These are phyloP conservation scores for Ectropis crepuscularia DNA, from an alignment of 2,888 invertebrate species.

Conservation along the genomic window DNA sequence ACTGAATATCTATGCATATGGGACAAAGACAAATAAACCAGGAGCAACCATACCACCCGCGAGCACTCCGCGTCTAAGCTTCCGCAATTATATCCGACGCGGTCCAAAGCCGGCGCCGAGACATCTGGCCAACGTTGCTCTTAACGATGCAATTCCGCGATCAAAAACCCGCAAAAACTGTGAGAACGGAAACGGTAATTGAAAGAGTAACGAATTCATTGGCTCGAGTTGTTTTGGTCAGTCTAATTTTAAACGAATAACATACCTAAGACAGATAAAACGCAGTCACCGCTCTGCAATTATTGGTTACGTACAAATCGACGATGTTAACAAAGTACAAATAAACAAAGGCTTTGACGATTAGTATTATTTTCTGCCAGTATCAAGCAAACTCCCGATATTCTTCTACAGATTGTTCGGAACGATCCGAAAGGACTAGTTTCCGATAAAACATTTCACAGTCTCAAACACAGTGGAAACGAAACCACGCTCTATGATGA, in stretches of 20 bases:
- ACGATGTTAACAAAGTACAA: neutral
- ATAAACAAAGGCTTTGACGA: no score
- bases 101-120: conserved; percentile 59
- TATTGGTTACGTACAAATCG: neutral
- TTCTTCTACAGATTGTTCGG: no score
- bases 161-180: conserved; percentile 26
- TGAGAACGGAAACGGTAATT: conserved; percentile 31
- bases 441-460: no score
- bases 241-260: conserved; percentile 10
- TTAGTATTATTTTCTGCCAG: no score
- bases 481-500: no score
- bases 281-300: neutral
- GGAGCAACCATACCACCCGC: conserved; percentile 40
- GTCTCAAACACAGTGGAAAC: no score
- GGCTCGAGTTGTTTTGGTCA: conserved; percentile 8
- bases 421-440: no score
- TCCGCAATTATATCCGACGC: conserved; percentile 71
- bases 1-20: no score
- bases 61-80: conserved; percentile 47
- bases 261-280: neutral
- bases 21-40: conserved; percentile 5
- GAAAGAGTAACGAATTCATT: conserved; percentile 22
- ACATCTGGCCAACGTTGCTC: conserved; percentile 62
- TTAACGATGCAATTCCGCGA: conserved; percentile 57
- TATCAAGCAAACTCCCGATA: no score